Evolutionary conservation across 2,797 vertebrate genomes (phyloP).

Genomic region (Gymnothorax reevesii): DNA sequence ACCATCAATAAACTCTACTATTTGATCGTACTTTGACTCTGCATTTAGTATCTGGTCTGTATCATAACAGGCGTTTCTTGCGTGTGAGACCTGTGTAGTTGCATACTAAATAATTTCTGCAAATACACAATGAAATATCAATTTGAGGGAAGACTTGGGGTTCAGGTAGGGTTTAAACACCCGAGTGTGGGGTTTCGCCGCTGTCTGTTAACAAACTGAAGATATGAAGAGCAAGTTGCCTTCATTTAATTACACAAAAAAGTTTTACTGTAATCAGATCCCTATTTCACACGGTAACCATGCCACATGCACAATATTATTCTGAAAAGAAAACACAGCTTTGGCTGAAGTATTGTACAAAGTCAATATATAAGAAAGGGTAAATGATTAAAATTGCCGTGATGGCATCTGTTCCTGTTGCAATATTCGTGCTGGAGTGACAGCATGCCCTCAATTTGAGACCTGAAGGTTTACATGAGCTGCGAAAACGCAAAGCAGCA

Average conservation of each 20-base stretch:
- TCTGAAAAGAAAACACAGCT: not conserved
- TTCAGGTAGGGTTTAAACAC: not conserved
- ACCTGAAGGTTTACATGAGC: not conserved
- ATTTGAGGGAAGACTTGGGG: not conserved
- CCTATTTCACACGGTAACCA: not conserved
- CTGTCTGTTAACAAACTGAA: too few species aligned
- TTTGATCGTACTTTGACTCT: too few species aligned
- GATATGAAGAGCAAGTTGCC: not conserved
- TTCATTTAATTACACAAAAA: not conserved
- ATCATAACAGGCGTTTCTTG: too few species aligned
- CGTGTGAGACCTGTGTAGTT: not conserved
- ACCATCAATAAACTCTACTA: too few species aligned
- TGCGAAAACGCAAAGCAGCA: not conserved
- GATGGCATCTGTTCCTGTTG: constrained; percentile 14
- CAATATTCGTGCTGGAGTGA: not conserved
- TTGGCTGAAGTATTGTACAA: not conserved
- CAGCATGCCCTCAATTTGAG: not conserved
- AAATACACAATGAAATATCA: not conserved
- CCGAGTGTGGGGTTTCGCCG: not conserved
- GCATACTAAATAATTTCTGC: not conserved
- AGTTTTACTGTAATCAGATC: not conserved
- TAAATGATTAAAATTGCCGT: not conserved
- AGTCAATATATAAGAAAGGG: not conserved
- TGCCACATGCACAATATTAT: not conserved
- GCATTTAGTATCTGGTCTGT: too few species aligned